Percentiles rank a stretch among this genome's conserved stretches.
Evolutionary conservation across 2,797 vertebrate genomes (phyloP).

Genomic region (Alca torda): DNA sequence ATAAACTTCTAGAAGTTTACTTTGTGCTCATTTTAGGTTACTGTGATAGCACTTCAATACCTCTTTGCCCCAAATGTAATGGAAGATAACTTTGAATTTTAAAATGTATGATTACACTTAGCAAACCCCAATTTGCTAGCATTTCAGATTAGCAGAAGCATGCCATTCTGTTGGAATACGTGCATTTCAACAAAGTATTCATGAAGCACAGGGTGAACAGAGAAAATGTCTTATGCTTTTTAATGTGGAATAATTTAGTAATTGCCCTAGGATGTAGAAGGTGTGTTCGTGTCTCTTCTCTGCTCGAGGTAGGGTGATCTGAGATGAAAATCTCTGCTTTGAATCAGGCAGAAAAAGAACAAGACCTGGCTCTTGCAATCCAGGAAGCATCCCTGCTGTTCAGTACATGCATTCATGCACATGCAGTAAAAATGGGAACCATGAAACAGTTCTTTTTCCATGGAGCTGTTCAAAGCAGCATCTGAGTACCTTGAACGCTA

Average conservation of each 20-base stretch:
- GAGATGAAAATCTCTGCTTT: background rate
- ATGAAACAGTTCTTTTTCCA: background rate
- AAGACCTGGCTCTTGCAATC: background rate
- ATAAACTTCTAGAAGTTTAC: background rate
- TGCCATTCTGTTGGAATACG: background rate
- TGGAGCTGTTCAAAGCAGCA: background rate
- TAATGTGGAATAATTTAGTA: background rate
- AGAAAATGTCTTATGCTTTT: background rate
- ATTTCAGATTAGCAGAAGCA: background rate
- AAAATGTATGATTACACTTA: background rate
- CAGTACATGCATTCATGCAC: background rate
- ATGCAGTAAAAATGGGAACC: background rate
- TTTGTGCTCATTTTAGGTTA: background rate
- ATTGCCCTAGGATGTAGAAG: background rate
- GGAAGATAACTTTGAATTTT: background rate
- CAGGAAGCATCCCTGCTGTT: background rate
- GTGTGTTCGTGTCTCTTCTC: background rate
- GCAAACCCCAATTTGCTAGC: background rate
- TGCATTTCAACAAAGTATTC: background rate
- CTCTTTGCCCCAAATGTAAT: background rate
- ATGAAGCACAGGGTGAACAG: background rate
- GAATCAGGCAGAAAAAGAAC: background rate
- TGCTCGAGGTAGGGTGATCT: background rate
- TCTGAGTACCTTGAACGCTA: background rate
- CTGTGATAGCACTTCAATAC: background rate